These are phyloP conservation scores for Phyllostomus discolor DNA, from an alignment of 2,113 vertebrate species.

Conservation along the genomic window DNA sequence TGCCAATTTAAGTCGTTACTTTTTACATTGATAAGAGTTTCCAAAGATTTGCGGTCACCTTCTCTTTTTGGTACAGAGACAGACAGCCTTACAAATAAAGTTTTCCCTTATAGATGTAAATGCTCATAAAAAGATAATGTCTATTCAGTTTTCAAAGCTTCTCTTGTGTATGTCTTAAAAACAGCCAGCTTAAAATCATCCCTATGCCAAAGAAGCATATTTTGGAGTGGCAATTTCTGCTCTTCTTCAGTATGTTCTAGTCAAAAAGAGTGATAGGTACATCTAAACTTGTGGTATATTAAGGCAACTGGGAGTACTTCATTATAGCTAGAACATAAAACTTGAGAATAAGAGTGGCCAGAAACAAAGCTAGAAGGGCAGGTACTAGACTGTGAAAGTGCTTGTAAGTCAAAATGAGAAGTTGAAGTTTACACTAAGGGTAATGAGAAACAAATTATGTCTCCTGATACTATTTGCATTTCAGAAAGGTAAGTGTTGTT, in stretches of 20 bases:
- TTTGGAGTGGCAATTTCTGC: background rate
- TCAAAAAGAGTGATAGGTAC: background rate
- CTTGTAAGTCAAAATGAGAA: background rate
- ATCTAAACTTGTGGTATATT: background rate
- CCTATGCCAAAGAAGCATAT: no score
- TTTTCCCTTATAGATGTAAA: background rate
- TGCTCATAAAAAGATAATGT: no score
- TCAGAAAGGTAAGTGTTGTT: background rate
- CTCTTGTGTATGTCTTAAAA: no score
- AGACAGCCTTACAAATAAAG: background rate
- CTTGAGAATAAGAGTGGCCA: background rate
- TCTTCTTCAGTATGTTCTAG: background rate
- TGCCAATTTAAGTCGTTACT: background rate
- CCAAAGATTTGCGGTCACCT: background rate
- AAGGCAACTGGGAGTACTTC: background rate
- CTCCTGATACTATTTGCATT: background rate
- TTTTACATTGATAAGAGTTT: background rate
- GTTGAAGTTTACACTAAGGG: background rate
- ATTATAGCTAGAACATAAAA: background rate
- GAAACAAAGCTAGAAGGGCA: background rate
- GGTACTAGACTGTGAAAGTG: background rate
- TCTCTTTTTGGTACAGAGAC: background rate
- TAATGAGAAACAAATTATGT: background rate
- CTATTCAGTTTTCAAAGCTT: no score
- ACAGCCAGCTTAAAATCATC: no score